Conservation (phyloP, 2,113 vertebrate species). For the Euleptes europaea region DNA sequence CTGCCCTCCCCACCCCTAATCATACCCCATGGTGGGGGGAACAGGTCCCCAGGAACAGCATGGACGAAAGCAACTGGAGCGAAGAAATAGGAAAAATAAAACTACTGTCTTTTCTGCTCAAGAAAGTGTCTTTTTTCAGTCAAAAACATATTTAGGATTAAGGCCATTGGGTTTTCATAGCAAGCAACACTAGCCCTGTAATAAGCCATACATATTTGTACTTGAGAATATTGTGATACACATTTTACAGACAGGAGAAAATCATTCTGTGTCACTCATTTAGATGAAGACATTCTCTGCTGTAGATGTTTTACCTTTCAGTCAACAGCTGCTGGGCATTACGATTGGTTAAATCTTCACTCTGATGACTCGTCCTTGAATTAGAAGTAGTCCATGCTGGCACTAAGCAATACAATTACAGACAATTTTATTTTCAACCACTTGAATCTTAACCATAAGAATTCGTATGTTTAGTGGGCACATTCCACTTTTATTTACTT, state of each 20-base stretch:
- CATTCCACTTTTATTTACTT: not conserved
- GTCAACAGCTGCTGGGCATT: conserved; percentile 79
- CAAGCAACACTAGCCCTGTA: not conserved
- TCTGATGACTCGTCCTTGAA: conserved; percentile 38
- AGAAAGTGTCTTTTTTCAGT: no score
- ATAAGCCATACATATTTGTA: not conserved
- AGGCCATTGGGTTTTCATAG: not conserved
- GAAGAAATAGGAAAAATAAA: no score
- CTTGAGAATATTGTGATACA: not conserved
- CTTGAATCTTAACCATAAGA: conserved; percentile 16
- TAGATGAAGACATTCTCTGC: not conserved
- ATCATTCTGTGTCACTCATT: not conserved
- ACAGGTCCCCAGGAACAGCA: no score
- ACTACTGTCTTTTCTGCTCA: no score
- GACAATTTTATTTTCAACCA: not conserved
- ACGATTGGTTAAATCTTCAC: conserved; percentile 62
- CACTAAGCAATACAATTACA: conserved; percentile 75
- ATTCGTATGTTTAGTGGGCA: not conserved
- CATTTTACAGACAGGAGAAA: not conserved
- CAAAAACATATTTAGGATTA: no score
- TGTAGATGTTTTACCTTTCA: conserved; percentile 78
- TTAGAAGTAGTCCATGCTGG: conserved; percentile 77
- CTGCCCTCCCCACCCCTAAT: no score
- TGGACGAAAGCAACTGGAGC: no score
- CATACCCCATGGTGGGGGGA: no score